A percentile compares a stretch with the other conserved stretches of the same genome.
Conservation (phyloP, 2,797 vertebrate genomes). For the Glyptemys insculpta region DNA sequence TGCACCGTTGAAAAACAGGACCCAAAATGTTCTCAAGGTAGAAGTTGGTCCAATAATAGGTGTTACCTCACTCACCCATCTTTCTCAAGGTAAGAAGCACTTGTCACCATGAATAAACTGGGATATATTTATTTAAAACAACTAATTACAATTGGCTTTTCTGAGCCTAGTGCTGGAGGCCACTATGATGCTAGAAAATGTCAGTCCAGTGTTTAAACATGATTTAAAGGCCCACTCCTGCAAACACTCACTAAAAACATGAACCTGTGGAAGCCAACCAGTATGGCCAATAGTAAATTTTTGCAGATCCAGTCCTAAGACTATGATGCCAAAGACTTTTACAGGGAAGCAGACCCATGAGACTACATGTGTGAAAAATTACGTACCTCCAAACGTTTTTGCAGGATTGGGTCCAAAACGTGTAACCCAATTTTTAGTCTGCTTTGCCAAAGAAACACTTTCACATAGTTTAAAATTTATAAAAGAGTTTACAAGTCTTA, state of each 20-base stretch:
- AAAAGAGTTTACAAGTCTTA: conserved; percentile 16
- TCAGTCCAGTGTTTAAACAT: background rate
- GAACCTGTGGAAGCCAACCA: background rate
- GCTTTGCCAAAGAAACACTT: background rate
- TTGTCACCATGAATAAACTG: background rate
- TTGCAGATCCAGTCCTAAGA: background rate
- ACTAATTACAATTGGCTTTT: background rate
- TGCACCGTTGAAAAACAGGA: fast-evolving
- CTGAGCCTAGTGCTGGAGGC: background rate
- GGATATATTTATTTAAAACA: background rate
- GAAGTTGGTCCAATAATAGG: background rate
- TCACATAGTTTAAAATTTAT: background rate
- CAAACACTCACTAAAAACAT: background rate
- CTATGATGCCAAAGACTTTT: background rate
- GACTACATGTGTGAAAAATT: background rate
- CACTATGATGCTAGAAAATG: background rate
- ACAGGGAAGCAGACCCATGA: fast-evolving
- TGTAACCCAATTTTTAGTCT: background rate
- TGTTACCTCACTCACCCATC: background rate
- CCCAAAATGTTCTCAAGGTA: background rate
- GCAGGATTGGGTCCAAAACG: background rate
- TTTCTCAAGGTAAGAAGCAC: background rate
- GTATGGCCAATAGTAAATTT: background rate
- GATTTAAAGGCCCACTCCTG: background rate
- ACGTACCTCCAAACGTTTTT: background rate